These are phyloP conservation scores for Stenurella melanura DNA, from an alignment of 2,888 invertebrate species.

Conservation along the genomic window DNA sequence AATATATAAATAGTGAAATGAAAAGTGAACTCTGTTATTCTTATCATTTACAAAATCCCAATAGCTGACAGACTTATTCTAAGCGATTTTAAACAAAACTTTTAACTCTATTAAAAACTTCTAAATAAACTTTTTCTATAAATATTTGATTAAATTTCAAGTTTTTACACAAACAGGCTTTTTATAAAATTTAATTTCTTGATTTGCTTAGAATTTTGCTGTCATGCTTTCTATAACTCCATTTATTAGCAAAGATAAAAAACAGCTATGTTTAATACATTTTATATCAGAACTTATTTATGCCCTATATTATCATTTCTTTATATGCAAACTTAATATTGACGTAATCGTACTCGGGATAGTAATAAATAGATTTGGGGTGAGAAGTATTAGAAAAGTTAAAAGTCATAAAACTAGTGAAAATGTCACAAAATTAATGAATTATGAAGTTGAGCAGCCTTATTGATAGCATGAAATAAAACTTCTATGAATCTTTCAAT, in stretches of 20 bases:
- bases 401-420: neutral
- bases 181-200: neutral
- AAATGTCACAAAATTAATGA: constrained; percentile 1
- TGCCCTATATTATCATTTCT: too few species aligned
- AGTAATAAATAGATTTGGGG: neutral
- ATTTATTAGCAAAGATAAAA: neutral
- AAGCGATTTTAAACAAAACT: neutral
- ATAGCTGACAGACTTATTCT: neutral
- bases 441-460: neutral
- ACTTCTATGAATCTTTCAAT: neutral
- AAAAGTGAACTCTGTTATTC: too few species aligned
- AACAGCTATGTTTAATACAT: neutral
- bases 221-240: neutral
- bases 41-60: neutral
- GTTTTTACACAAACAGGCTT: neutral
- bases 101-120: neutral
- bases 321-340: too few species aligned
- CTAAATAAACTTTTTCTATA: neutral
- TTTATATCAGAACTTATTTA: too few species aligned
- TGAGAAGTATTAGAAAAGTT: neutral
- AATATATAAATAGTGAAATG: too few species aligned
- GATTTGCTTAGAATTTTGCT: neutral
- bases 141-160: constrained; percentile 11
- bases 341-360: neutral
- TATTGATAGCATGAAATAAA: constrained; percentile 1